Evolutionary conservation across 1,140 invertebrate genomes (phyloP).

Genomic region (Zaprionus capensis): DNA sequence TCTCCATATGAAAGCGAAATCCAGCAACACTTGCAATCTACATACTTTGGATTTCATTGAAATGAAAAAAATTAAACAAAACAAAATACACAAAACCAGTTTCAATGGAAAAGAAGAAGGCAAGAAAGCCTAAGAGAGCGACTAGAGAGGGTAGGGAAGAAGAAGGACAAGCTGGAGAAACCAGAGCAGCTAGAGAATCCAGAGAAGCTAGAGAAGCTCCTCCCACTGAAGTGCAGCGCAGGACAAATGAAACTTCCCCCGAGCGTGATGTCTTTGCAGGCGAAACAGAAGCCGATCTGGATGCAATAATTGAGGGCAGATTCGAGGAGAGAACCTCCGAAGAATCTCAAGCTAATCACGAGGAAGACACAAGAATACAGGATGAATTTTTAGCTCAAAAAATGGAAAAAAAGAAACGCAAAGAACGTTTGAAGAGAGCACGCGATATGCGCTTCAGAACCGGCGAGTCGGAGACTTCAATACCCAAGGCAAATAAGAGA

Average conservation of each 20-base stretch:
- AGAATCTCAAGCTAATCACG: not conserved
- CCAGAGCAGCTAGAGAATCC: not conserved
- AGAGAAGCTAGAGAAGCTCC: not conserved
- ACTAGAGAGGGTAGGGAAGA: not conserved
- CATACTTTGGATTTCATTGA: not conserved
- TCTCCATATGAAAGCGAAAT: not conserved
- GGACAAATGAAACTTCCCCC: not conserved
- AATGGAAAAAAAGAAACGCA: not conserved
- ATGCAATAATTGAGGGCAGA: not conserved
- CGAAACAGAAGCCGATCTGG: not conserved
- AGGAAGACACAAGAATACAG: not conserved
- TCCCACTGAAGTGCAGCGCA: not conserved
- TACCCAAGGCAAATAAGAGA: not conserved
- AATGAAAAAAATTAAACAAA: not conserved
- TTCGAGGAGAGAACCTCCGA: not conserved
- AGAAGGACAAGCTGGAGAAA: not conserved
- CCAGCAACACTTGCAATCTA: not conserved
- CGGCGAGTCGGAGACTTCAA: not conserved
- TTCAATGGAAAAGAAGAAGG: not conserved
- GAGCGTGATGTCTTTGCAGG: not conserved
- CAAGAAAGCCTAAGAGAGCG: not conserved
- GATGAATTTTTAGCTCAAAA: not conserved
- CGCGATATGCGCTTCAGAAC: conserved; percentile 24
- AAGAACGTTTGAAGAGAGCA: not conserved
- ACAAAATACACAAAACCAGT: not conserved